Evolutionary conservation across 1,140 invertebrate species (phyloP), one percentile per base, ranked within the genome.

Genomic region (Chrysoperla carnea): DNA sequence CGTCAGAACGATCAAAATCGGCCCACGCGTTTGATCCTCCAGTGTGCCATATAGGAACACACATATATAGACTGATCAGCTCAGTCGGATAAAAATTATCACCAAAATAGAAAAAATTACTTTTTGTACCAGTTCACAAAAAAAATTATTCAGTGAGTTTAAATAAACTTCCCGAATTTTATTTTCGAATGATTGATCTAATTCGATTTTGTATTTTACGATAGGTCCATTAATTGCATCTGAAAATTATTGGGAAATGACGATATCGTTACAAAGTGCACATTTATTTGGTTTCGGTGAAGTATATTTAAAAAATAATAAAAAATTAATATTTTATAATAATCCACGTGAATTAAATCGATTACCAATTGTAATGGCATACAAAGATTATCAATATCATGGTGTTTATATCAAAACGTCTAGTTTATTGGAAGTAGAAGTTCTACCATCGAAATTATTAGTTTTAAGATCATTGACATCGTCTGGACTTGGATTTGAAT

Each of bases 181-280:
- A n/a, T n/a, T n/a, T 45, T 15, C 37, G 40, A 35, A 45, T 51
- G 8, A 36, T 46, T 14, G 36, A 67, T 6, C 46, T 66, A 3
- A 58, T 56, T 62, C 64, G n/a, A n/a, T n/a, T n/a, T n/a, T n/a
- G n/a, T n/a, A n/a, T n/a, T 7, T 45, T 55, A 1, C 50, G 51
- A n/a, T n/a, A 39, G 61, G 61, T 8, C 59, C 64, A 5, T 35
- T 63, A 0, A 63, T 68, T 14, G 51, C 53, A 7, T 61, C 58
- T n/a, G 50, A 63, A 28, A 48, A 52, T 12, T 63, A 61, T 42
- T 63, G 59, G 59, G 62, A 66, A 50, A 63, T 58, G 57, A 56
- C 55, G 6, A 47, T 67, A 7, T 50, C 60, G 31, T 29, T 67
- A 8, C 50, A 46, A 2, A 46, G 46, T 33, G 44, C 53, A 8